A percentile compares a stretch with the other conserved stretches of the same genome.
phyloP scores from a whole-genome alignment of 2,888 invertebrate genomes.

The Watsonalla binaria region DNA sequence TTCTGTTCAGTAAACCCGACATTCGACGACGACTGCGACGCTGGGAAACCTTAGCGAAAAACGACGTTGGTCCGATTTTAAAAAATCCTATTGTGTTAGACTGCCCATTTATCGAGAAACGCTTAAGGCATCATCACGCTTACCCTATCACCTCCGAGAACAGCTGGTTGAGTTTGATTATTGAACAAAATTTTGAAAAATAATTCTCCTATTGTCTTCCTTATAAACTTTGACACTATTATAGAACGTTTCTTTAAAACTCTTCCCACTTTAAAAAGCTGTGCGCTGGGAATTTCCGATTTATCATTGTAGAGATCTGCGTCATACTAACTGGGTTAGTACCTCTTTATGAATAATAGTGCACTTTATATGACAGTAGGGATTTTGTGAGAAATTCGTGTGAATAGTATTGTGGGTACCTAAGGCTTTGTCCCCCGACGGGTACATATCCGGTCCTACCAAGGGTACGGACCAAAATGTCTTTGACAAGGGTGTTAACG shows the following conservation, averaged over 20 bases:
- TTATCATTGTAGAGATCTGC: slow-evolving; percentile 52
- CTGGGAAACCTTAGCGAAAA: too few relatives aligned
- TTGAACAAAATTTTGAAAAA: too few relatives aligned
- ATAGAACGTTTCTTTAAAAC: not conserved
- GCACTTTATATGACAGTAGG: slow-evolving; percentile 59
- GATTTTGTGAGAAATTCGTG: slow-evolving; percentile 54
- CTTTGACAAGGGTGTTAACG: slow-evolving; percentile 47
- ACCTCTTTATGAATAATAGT: slow-evolving; percentile 60
- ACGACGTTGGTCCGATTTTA: too few relatives aligned
- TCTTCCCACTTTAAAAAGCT: slow-evolving; percentile 19
- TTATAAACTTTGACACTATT: not conserved
- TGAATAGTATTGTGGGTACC: slow-evolving; percentile 42
- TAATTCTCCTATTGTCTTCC: too few relatives aligned
- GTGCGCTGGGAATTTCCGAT: slow-evolving; percentile 35
- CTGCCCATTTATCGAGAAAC: too few relatives aligned
- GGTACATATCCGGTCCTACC: slow-evolving; percentile 31
- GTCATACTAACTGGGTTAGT: slow-evolving; percentile 49
- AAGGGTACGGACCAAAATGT: slow-evolving; percentile 24
- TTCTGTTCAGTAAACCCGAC: too few relatives aligned
- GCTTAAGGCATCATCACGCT: too few relatives aligned
- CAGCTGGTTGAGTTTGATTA: too few relatives aligned
- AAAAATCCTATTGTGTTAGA: too few relatives aligned
- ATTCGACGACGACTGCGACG: too few relatives aligned
- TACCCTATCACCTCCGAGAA: too few relatives aligned
- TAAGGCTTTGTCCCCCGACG: slow-evolving; percentile 51